A percentile compares a stretch with the other conserved stretches of the same genome.
phyloP scores from a whole-genome alignment of 1,140 invertebrate genomes.

The Diorhabda carinulata region DNA sequence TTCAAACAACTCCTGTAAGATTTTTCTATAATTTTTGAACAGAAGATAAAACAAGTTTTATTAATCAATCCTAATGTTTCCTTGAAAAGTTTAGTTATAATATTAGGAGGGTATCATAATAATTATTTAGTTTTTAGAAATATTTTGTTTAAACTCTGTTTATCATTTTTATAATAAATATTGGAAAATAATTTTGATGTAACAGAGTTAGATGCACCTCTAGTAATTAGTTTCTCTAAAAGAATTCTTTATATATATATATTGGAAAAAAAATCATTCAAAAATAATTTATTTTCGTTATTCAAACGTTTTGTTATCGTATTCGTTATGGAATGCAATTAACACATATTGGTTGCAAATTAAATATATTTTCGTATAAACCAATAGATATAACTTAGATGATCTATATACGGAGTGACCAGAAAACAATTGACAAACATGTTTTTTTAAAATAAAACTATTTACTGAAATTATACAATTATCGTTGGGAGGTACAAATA shows the following conservation, averaged over 20 bases:
- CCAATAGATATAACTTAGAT: neutral
- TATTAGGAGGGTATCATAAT: neutral
- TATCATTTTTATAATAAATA: neutral
- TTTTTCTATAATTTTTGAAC: too few relatives aligned
- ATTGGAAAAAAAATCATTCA: too few relatives aligned
- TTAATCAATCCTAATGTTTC: too few relatives aligned
- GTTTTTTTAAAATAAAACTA: neutral
- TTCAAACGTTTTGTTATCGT: too few relatives aligned
- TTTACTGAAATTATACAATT: neutral
- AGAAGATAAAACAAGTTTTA: too few relatives aligned
- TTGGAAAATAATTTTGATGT: constrained; percentile 12
- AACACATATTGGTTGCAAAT: too few relatives aligned
- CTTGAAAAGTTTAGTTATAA: too few relatives aligned
- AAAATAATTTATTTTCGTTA: too few relatives aligned
- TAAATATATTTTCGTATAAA: too few relatives aligned
- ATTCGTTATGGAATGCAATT: too few relatives aligned
- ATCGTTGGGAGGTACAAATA: neutral
- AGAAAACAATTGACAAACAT: neutral
- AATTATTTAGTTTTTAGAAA: neutral
- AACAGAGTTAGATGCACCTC: constrained; percentile 12
- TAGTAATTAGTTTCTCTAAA: neutral
- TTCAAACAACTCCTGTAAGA: too few relatives aligned
- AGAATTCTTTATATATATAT: too few relatives aligned
- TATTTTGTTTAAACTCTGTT: neutral
- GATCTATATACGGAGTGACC: neutral